Evolutionary conservation across 2,797 vertebrate genomes (phyloP).

Genomic region (Alectoris magna): DNA sequence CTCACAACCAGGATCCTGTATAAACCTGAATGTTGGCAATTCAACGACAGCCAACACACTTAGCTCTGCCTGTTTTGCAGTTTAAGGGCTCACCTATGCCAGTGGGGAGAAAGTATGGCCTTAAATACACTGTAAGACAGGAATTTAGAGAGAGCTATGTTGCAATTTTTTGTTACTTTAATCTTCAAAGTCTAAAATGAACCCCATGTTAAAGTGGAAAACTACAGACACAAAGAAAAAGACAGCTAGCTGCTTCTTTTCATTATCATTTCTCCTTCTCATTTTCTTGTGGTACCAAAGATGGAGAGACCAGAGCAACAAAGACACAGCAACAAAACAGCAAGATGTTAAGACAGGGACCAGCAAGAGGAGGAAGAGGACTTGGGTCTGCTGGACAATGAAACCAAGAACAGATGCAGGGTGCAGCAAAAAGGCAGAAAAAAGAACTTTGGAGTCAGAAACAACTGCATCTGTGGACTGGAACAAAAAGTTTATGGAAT

Average conservation of each 20-base stretch:
- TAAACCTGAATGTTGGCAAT: neutral
- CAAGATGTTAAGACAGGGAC: neutral
- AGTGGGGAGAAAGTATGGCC: rapidly evolving
- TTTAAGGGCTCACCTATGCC: neutral
- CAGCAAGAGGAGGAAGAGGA: neutral
- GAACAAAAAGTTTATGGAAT: neutral
- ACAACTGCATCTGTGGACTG: neutral
- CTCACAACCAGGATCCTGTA: neutral
- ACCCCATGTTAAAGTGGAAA: neutral
- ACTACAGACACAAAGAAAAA: neutral
- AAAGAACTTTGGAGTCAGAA: neutral
- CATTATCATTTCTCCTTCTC: neutral
- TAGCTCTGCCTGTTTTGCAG: neutral
- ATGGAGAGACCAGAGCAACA: neutral
- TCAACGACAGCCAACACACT: neutral
- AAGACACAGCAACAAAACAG: neutral
- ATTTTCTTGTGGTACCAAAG: neutral
- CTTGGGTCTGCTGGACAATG: neutral
- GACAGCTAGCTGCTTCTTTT: neutral
- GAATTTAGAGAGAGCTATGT: neutral
- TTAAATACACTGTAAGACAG: neutral
- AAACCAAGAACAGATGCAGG: neutral
- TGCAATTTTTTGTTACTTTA: neutral
- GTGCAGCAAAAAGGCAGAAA: neutral
- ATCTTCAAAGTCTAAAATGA: neutral